Percentiles rank a stretch among this genome's conserved stretches.
Evolutionary conservation across 1,140 invertebrate species (phyloP).

Genomic region (Maniola jurtina): DNA sequence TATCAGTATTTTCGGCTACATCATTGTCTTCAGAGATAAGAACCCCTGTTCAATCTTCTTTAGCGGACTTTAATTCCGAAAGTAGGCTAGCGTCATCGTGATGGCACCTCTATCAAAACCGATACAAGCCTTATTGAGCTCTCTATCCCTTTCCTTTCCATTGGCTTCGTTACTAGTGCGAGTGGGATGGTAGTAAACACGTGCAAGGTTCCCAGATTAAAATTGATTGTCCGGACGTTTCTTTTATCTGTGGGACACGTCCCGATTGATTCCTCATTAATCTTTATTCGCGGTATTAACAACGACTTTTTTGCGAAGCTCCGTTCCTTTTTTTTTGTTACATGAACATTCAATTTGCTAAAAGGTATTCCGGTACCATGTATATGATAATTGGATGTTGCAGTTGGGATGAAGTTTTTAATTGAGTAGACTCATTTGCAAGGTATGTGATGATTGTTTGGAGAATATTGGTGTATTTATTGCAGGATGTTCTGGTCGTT

Average conservation of each 20-base stretch:
- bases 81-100: slow-evolving; percentile 71
- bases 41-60: slow-evolving; percentile 68
- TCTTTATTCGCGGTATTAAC: slow-evolving; percentile 70
- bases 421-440: neutral
- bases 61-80: slow-evolving; percentile 71
- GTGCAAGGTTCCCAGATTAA: slow-evolving; percentile 66
- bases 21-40: slow-evolving; percentile 70
- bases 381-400: slow-evolving; percentile 7
- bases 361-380: neutral
- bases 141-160: slow-evolving; percentile 42
- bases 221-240: slow-evolving; percentile 71
- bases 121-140: slow-evolving; percentile 53
- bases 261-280: slow-evolving; percentile 75
- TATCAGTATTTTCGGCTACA: slow-evolving; percentile 61
- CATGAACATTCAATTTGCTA: slow-evolving; percentile 12
- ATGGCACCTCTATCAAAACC: slow-evolving; percentile 64
- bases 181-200: slow-evolving; percentile 39
- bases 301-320: slow-evolving; percentile 41
- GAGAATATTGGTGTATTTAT: no score
- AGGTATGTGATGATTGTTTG: neutral
- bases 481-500: no score
- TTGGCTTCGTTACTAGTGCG: slow-evolving; percentile 10
- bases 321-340: slow-evolving; percentile 11
- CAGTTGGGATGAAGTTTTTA: neutral
- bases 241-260: slow-evolving; percentile 64